Evolutionary conservation across 2,113 vertebrate species (phyloP).

Genomic region (Caranx ignobilis): DNA sequence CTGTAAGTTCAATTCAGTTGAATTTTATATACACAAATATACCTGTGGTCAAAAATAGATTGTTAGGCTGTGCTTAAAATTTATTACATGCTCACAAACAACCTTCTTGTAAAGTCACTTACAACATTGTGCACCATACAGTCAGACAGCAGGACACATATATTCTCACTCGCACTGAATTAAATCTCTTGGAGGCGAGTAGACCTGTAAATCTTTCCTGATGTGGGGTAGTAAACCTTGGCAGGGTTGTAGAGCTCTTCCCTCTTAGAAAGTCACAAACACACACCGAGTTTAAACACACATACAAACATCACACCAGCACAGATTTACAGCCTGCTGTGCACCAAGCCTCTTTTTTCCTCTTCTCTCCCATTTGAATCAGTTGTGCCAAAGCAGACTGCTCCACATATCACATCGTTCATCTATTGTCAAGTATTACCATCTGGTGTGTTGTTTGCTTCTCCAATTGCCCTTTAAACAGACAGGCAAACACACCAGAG

Average conservation of each 20-base stretch:
- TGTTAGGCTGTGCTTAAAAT: neutral
- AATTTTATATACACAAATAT: neutral
- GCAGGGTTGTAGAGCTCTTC: conserved; percentile 46
- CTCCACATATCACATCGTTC: conserved; percentile 46
- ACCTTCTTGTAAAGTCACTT: conserved; percentile 34
- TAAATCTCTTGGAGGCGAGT: conserved; percentile 20
- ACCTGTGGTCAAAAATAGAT: neutral
- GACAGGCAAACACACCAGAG: conserved; percentile 39
- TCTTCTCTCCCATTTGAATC: conserved; percentile 25
- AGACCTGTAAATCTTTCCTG: conserved; percentile 47
- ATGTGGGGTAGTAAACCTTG: conserved; percentile 60
- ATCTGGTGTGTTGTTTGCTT: conserved; percentile 51
- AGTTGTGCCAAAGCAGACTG: conserved; percentile 31
- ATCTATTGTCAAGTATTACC: conserved; percentile 35
- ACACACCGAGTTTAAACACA: conserved; percentile 10
- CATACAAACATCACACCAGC: conserved; percentile 8
- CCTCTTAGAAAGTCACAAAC: conserved; percentile 37
- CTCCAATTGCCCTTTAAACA: conserved; percentile 45
- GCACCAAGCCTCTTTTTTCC: conserved; percentile 15
- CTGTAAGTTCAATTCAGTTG: neutral
- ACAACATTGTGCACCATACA: neutral
- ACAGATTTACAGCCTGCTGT: conserved; percentile 57
- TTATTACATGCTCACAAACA: neutral
- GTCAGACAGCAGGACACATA: conserved; percentile 23
- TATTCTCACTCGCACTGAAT: conserved; percentile 39